These are phyloP conservation scores for Ectemnius cavifrons DNA, from an alignment of 2,888 invertebrate species.

Conservation along the genomic window DNA sequence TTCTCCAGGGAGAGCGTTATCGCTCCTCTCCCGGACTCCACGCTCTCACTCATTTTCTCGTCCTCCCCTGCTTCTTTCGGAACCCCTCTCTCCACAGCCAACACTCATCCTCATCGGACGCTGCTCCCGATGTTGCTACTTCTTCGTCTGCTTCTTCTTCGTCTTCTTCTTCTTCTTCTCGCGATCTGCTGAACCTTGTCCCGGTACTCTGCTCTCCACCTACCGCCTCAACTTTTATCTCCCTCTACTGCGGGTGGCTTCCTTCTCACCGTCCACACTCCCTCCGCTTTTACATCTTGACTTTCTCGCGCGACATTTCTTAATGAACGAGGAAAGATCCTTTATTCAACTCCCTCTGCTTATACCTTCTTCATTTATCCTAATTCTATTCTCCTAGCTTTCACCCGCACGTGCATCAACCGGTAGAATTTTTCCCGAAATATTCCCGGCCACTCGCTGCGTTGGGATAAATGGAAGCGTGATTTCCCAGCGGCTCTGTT, in stretches of 20 bases:
- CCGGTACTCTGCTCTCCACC: too few relatives aligned
- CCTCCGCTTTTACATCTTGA: not conserved
- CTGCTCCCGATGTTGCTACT: conserved; percentile 25
- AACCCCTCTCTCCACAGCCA: not conserved
- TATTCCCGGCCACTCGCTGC: not conserved
- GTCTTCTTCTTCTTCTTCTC: conserved; percentile 35
- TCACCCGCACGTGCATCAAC: conserved; percentile 14
- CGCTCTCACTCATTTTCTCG: conserved; percentile 55
- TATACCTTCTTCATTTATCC: conserved; percentile 8
- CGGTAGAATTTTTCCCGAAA: not conserved
- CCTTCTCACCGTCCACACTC: conserved; percentile 56
- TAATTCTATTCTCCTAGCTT: not conserved
- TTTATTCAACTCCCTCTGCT: too few relatives aligned
- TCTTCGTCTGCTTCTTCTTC: conserved; percentile 23
- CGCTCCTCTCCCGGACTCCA: conserved; percentile 56
- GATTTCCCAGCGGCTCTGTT: conserved; percentile 64
- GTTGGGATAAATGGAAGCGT: not conserved
- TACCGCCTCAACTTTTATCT: conserved; percentile 27
- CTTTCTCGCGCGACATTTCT: conserved; percentile 19
- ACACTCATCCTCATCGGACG: conserved; percentile 2
- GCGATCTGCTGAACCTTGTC: not conserved
- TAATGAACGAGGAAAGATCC: too few relatives aligned
- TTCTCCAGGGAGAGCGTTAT: conserved; percentile 44
- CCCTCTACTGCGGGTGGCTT: conserved; percentile 55
- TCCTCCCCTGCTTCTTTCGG: conserved; percentile 26